These are phyloP conservation scores for Plebejus melissa DNA, from an alignment of 2,888 invertebrate species.

Conservation along the genomic window DNA sequence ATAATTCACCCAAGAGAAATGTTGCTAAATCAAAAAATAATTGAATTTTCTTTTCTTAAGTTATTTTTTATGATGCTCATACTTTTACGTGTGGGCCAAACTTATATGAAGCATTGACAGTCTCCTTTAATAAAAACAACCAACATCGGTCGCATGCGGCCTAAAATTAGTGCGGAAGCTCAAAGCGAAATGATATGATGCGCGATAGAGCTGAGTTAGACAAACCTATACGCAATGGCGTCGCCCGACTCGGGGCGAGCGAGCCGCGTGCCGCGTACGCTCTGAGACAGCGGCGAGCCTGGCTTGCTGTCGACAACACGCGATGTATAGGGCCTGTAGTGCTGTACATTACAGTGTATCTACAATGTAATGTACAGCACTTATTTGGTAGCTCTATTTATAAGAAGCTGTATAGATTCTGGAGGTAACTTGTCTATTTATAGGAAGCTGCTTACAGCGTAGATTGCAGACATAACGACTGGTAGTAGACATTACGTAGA, in stretches of 20 bases:
- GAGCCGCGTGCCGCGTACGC: slow-evolving; percentile 54
- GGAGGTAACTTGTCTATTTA: not conserved
- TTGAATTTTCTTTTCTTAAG: no score
- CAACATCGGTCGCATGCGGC: not conserved
- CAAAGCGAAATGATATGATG: slow-evolving; percentile 33
- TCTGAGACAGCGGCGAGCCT: slow-evolving; percentile 66
- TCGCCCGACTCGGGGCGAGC: slow-evolving; percentile 53
- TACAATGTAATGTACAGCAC: not conserved
- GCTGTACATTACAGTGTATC: not conserved
- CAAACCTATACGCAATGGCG: slow-evolving; percentile 67
- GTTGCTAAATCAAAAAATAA: no score
- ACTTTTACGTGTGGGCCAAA: not conserved
- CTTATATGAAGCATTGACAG: not conserved
- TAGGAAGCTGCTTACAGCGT: no score
- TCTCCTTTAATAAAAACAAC: not conserved
- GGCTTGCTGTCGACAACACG: slow-evolving; percentile 58
- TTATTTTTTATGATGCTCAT: no score
- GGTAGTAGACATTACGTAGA: no score
- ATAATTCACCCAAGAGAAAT: no score
- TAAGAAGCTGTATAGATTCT: not conserved
- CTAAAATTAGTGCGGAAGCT: slow-evolving; percentile 23
- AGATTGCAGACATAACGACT: no score
- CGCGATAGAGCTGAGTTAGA: slow-evolving; percentile 49
- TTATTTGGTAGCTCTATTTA: not conserved
- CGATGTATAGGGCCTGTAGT: not conserved